Conservation (phyloP, 2,888 invertebrate genomes). For the Phengaris arion region DNA sequence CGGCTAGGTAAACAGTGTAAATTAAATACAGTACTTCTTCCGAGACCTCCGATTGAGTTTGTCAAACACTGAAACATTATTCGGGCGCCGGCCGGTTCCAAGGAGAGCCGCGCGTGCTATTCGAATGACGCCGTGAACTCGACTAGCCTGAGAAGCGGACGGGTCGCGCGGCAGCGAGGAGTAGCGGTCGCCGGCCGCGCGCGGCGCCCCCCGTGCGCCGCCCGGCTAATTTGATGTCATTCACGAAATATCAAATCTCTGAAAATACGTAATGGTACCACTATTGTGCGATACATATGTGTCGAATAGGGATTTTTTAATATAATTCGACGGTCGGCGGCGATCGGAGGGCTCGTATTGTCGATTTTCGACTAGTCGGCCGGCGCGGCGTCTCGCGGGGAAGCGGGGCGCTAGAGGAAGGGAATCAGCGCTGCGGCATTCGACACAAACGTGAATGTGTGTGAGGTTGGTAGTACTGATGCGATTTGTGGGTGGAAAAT, state of each 20-base stretch:
- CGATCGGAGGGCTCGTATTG: constrained; percentile 30
- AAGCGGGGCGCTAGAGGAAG: constrained; percentile 60
- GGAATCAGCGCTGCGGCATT: constrained; percentile 66
- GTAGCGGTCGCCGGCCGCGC: constrained; percentile 46
- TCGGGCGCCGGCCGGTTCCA: constrained; percentile 76
- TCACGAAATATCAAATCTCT: constrained; percentile 61
- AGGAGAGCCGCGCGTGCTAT: constrained; percentile 74
- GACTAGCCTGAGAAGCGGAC: constrained; percentile 52
- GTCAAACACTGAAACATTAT: constrained; percentile 80
- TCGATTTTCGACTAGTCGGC: constrained; percentile 39
- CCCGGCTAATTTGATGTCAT: constrained; percentile 65
- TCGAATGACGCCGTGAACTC: constrained; percentile 73
- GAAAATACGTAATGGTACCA: constrained; percentile 57
- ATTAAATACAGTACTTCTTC: constrained; percentile 77
- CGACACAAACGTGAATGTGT: constrained; percentile 49
- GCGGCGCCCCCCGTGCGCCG: constrained; percentile 43
- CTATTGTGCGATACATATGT: constrained; percentile 40
- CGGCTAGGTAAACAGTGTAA: constrained; percentile 76
- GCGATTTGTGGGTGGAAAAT: constrained; percentile 59
- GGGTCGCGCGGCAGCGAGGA: constrained; percentile 45
- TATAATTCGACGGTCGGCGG: constrained; percentile 33
- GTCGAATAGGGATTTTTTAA: constrained; percentile 29
- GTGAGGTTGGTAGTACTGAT: constrained; percentile 49
- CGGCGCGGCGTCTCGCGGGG: constrained; percentile 53
- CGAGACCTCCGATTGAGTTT: constrained; percentile 78